Conservation (phyloP, 2,888 invertebrate genomes). For the Cataglyphis altisquamis region DNA sequence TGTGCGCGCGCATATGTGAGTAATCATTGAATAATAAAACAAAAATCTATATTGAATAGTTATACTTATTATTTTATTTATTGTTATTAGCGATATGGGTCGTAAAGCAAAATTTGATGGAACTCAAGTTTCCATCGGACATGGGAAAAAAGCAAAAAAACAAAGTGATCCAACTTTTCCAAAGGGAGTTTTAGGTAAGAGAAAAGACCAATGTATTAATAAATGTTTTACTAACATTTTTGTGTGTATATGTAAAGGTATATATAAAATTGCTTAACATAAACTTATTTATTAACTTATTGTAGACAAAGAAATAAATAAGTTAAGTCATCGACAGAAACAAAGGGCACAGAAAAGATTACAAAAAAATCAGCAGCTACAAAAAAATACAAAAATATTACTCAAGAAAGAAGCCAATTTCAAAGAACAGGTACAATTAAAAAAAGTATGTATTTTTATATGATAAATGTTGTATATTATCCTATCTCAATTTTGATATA, state of each 20-base stretch:
- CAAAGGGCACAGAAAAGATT: slow-evolving; percentile 89
- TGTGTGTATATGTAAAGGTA: neutral
- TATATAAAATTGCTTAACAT: neutral
- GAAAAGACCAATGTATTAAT: neutral
- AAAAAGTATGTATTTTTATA: slow-evolving; percentile 44
- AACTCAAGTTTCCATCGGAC: slow-evolving; percentile 92
- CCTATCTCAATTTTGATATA: neutral
- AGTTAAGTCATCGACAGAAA: slow-evolving; percentile 90
- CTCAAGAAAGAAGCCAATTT: slow-evolving; percentile 37
- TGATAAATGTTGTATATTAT: neutral
- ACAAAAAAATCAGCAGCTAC: slow-evolving; percentile 74
- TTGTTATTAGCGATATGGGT: slow-evolving; percentile 89
- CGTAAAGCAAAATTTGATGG: slow-evolving; percentile 94
- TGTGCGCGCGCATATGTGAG: neutral
- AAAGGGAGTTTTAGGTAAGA: slow-evolving; percentile 87
- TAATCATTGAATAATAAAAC: neutral
- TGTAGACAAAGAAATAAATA: slow-evolving; percentile 87
- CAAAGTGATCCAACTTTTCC: slow-evolving; percentile 93
- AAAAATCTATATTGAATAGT: neutral
- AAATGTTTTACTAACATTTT: neutral
- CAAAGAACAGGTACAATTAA: slow-evolving; percentile 24
- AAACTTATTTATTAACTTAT: slow-evolving; percentile 7
- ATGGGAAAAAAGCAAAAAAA: slow-evolving; percentile 95
- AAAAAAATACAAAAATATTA: slow-evolving; percentile 55
- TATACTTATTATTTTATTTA: neutral